Evolutionary conservation across 2,797 vertebrate species (phyloP), one percentile per base, ranked within the genome.

Genomic region (Argyrosomus regius): DNA sequence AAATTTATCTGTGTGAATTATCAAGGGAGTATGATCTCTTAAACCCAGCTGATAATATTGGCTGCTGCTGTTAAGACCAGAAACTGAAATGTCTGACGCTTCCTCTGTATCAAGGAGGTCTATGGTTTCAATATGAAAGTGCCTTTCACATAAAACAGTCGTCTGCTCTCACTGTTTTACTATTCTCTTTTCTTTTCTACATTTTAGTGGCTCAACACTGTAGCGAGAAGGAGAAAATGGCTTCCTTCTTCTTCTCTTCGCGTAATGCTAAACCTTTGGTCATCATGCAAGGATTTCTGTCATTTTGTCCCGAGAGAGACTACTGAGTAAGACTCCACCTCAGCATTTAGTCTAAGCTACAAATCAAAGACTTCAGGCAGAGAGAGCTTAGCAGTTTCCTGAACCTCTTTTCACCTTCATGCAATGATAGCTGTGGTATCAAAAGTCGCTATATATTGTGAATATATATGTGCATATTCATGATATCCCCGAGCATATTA

Each of bases 331-430:
- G 50, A 66, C 59, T 74, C 54, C 35, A 18, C 4, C 3, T 54
- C 18, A 56, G 26, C 57, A 62, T 75, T 72, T n/a, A 24, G 45
- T 67, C 45, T 45, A 22, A 54, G 28, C 63, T 60, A 67, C 61
- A 81, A 86, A 78, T 74, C 60, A 86, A 61, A 78, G 41, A 18
- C 18, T 72, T 74, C 13, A 43, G 52, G 5, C 65, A 54, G 41
- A 67, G 50, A 52, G n/a, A 18, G 17, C 41, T 39, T 35, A 20
- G 26, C 22, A 8, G 35, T 75, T 72, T 72, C 64, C 46, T 17
- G 28, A 71, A 63, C 39, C n/a, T 46, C 31, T 1, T 6, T 58
- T 80, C 14, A 39, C 5, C 64, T 28, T 49, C 28, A 17, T 18
- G 3, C 24, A 57, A 16, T 46, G 31, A 66, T 20, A 20, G 20